Base-by-base conservation (phyloP, 1,140 invertebrate species). In the Hyphantria cunea region DNA sequence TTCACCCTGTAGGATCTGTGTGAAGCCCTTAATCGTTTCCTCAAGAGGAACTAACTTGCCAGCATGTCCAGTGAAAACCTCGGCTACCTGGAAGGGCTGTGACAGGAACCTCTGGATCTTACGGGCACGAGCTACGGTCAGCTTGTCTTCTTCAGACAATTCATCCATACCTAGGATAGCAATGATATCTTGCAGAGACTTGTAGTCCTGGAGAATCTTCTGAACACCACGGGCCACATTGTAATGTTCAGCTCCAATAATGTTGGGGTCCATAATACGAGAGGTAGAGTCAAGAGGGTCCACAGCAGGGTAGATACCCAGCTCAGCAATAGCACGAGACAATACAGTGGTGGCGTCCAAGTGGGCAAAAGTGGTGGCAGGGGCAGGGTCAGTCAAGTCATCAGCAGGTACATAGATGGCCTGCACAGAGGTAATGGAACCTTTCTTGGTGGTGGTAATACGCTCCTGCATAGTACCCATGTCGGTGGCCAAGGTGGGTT, bases 391-490 rank as follows among this genome's bases (percentile, higher is more conserved):
- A 76, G 98, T 99, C 93, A 99, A 98, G 91, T 99, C 98, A 91
- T 99, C 98, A 93, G 98, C 98, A 59, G 98, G 98, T 78, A 99
- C 98, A 82, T 99, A 99, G 78, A 99, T 99, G 76, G 98, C 98
- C 92, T 99, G 98, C 76, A 99, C 98, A 61, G 98, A 99, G 58
- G 97, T 99, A 85, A 99, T 99, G 65, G 98, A 99, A 80, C 98
- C 98, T 88, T 99, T 99, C 91, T 97, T 99, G 65, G 98, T 99
- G 66, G 98, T 99, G 48, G 98, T 99, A 92, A 99, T 99, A 92
- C 98, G 94, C 92, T 99, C 98, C 94, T 99, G 98, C 98, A 99
- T 99, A 89, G 96, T 96, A 96, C 98, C 98, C 98, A 99, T 99
- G 91, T 99, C 98, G 92, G 98, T 99, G 76, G 98, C 98, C 90